Percentiles rank a stretch among this genome's conserved stretches.
These are phyloP conservation scores for Mongoloraphidia duomilia DNA, from an alignment of 2,888 invertebrate genomes.

Conservation along the genomic window DNA sequence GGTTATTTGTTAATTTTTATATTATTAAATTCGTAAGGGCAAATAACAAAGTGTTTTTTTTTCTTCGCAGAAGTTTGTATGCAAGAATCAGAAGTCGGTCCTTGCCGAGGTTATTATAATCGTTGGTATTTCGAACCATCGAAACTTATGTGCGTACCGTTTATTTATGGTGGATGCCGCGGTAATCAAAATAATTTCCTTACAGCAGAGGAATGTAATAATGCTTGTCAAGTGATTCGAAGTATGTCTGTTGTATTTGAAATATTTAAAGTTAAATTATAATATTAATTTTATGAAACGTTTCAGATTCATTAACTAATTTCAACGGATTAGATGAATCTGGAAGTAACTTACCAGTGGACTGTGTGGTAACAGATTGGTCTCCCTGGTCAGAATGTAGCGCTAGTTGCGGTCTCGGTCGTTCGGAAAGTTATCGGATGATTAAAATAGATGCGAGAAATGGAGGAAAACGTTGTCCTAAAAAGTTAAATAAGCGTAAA, in stretches of 20 bases:
- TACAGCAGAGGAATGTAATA: slow-evolving; percentile 59
- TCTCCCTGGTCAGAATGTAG: slow-evolving; percentile 72
- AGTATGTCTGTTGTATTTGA: slow-evolving; percentile 27
- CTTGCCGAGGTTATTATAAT: slow-evolving; percentile 74
- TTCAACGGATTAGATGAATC: background rate
- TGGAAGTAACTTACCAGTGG: slow-evolving; percentile 25
- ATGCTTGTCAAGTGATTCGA: slow-evolving; percentile 49
- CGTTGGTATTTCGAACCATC: slow-evolving; percentile 74
- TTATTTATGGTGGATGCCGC: slow-evolving; percentile 78
- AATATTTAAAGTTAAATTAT: background rate
- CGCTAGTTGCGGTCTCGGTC: slow-evolving; percentile 63
- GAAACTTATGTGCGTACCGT: slow-evolving; percentile 68
- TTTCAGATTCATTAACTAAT: slow-evolving; percentile 1
- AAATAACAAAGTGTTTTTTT: too few species aligned
- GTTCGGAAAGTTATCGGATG: slow-evolving; percentile 45
- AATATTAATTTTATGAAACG: background rate
- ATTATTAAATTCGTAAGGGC: slow-evolving; percentile 1
- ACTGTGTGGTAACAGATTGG: slow-evolving; percentile 68
- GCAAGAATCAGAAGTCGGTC: slow-evolving; percentile 63
- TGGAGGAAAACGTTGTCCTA: slow-evolving; percentile 50
- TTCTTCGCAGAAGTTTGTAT: slow-evolving; percentile 60
- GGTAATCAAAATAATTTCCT: slow-evolving; percentile 89
- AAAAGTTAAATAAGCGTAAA: slow-evolving; percentile 39
- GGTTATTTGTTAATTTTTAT: slow-evolving; percentile 32
- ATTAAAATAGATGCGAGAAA: slow-evolving; percentile 47